These are phyloP conservation scores for Microhierax caerulescens DNA, from an alignment of 2,797 vertebrate species.

Conservation along the genomic window DNA sequence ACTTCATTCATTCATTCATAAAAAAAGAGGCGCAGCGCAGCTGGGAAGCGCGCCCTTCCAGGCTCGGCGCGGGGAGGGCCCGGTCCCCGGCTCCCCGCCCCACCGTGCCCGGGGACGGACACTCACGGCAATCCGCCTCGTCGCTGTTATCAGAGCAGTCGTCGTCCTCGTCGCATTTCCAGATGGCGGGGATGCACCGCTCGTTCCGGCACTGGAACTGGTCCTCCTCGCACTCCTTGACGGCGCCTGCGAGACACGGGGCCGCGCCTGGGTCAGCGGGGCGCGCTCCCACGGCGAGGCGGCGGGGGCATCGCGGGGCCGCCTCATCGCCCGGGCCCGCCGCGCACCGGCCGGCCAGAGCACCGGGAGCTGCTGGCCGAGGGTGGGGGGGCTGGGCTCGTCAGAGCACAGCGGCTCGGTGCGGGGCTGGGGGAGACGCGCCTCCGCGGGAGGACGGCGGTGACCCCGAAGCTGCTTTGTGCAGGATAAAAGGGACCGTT, in stretches of 20 bases:
- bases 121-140: slow-evolving; percentile 97
- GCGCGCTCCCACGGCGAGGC: neutral
- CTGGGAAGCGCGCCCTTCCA: neutral
- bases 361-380: neutral
- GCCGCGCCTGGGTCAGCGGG: slow-evolving; percentile 7
- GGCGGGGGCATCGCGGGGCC: neutral
- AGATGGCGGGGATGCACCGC: slow-evolving; percentile 92
- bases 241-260: slow-evolving; percentile 39
- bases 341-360: neutral
- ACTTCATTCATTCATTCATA: slow-evolving; percentile 82
- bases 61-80: neutral
- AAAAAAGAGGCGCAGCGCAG: slow-evolving; percentile 41
- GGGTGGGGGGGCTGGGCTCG: neutral
- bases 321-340: neutral
- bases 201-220: slow-evolving; percentile 94
- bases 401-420: neutral
- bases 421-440: neutral
- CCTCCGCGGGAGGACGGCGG: neutral
- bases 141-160: slow-evolving; percentile 96
- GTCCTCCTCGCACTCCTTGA: slow-evolving; percentile 86
- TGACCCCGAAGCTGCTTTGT: neutral
- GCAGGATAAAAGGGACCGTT: neutral
- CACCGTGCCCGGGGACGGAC: neutral
- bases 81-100: neutral
- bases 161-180: slow-evolving; percentile 96